Percentiles rank a stretch among this genome's conserved stretches.
phyloP scores from a whole-genome alignment of 2,797 vertebrate species.

The Micropoecilia bifurca region DNA sequence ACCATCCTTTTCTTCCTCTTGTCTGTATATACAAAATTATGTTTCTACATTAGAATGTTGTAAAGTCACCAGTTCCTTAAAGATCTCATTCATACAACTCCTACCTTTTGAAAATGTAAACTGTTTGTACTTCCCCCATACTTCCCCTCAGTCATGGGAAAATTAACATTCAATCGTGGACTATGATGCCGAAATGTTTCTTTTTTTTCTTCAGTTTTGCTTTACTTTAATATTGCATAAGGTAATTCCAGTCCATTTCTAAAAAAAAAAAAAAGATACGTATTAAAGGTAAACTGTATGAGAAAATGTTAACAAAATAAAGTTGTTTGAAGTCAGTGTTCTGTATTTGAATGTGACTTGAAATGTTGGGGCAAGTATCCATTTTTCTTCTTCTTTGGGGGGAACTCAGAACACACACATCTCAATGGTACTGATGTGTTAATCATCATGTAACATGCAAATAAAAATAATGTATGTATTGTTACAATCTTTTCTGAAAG shows the following conservation, averaged over 20 bases:
- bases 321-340: slow-evolving; percentile 81
- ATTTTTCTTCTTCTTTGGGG: slow-evolving; percentile 34
- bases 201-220: slow-evolving; percentile 63
- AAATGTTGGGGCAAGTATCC: slow-evolving; percentile 57
- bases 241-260: slow-evolving; percentile 75
- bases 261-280: slow-evolving; percentile 56
- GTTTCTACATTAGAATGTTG: slow-evolving; percentile 73
- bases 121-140: slow-evolving; percentile 51
- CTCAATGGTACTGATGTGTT: slow-evolving; percentile 72
- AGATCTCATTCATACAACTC: slow-evolving; percentile 59
- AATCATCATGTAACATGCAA: slow-evolving; percentile 79
- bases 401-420: slow-evolving; percentile 66
- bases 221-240: slow-evolving; percentile 77
- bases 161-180: slow-evolving; percentile 54
- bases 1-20: slow-evolving; percentile 33
- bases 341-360: slow-evolving; percentile 80
- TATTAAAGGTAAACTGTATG: slow-evolving; percentile 68
- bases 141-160: slow-evolving; percentile 37
- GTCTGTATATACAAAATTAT: slow-evolving; percentile 66
- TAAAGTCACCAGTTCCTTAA: slow-evolving; percentile 62
- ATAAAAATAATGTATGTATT: slow-evolving; percentile 81
- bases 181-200: slow-evolving; percentile 61
- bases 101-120: slow-evolving; percentile 45
- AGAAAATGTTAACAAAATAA: slow-evolving; percentile 80
- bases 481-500: slow-evolving; percentile 57